A percentile compares a stretch with the other conserved stretches of the same genome.
Conservation (phyloP, 2,113 vertebrate genomes). For the Cavia aperea region DNA sequence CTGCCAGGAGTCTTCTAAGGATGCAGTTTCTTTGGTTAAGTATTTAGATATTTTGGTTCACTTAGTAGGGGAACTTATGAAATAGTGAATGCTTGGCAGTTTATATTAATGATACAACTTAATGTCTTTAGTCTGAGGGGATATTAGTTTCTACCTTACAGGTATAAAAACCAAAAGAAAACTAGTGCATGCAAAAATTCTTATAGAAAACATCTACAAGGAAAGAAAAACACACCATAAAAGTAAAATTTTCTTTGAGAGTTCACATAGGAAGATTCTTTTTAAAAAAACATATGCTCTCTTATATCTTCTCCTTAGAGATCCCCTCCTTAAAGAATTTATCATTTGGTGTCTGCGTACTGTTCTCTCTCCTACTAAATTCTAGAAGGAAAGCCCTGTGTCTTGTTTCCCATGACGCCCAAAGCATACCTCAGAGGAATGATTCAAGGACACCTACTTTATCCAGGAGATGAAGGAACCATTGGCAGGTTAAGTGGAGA, state of each 20-base stretch:
- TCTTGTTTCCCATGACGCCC: neutral
- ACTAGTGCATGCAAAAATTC: neutral
- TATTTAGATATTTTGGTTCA: neutral
- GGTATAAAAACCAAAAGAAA: neutral
- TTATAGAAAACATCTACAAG: neutral
- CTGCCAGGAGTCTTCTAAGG: neutral
- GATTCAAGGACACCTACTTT: neutral
- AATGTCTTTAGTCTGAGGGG: neutral
- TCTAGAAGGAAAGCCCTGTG: neutral
- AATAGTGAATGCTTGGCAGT: neutral
- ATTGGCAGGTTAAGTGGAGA: neutral
- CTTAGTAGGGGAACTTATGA: neutral
- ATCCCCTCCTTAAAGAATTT: neutral
- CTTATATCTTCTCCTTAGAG: neutral
- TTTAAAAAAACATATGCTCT: neutral
- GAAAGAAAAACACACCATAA: neutral
- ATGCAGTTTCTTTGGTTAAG: neutral
- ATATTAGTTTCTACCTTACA: neutral
- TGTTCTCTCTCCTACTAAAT: neutral
- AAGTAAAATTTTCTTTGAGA: accelerated
- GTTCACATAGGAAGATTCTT: neutral
- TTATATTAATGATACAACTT: neutral
- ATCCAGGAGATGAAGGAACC: neutral
- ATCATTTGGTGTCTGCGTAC: neutral
- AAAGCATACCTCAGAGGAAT: neutral